Conservation (phyloP, 2,888 invertebrate species). For the Pollenia labialis region DNA sequence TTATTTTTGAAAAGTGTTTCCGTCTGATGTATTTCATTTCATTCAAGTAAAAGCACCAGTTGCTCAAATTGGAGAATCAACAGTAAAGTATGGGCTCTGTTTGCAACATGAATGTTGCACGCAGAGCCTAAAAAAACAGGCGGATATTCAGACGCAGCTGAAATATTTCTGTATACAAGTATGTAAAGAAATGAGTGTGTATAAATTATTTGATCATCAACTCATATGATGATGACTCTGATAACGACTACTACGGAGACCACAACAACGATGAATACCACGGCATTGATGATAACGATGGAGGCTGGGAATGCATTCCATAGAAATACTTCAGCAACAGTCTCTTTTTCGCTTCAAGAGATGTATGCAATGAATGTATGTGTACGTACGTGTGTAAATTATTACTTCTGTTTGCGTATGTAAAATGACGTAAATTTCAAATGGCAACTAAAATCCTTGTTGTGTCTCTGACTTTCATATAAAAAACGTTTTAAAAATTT, state of each 20-base stretch:
- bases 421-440: constrained; percentile 44
- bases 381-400: constrained; percentile 3
- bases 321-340: constrained; percentile 58
- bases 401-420: not conserved
- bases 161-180: constrained; percentile 27
- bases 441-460: constrained; percentile 24
- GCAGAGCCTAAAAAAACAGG: not conserved
- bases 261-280: not conserved
- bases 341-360: constrained; percentile 18
- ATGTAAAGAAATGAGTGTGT: not conserved
- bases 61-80: constrained; percentile 51
- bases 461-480: not conserved
- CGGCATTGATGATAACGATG: not conserved
- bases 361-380: not conserved
- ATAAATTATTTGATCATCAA: constrained; percentile 41
- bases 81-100: constrained; percentile 46
- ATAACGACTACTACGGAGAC: constrained; percentile 15
- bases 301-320: constrained; percentile 50
- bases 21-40: not conserved
- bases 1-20: not conserved
- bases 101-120: constrained; percentile 33
- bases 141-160: not conserved
- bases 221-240: constrained; percentile 35
- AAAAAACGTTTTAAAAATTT: constrained; percentile 42
- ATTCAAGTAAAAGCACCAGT: constrained; percentile 50